A percentile compares a stretch with the other conserved stretches of the same genome.
These are phyloP conservation scores for Lepidostoma basale DNA, from an alignment of 1,140 invertebrate species.

Conservation along the genomic window DNA sequence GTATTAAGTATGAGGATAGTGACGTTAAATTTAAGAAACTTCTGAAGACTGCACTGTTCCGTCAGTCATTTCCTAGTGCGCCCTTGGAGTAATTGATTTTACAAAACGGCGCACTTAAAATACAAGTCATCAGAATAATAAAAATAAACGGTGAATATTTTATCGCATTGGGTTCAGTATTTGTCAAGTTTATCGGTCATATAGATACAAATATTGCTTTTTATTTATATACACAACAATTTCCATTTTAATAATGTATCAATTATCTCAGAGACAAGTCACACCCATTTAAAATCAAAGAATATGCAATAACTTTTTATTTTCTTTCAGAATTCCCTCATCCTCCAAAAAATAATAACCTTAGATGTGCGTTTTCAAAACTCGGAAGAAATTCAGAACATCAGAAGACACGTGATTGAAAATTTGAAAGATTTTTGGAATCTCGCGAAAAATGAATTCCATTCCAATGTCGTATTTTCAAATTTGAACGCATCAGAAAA, in stretches of 20 bases:
- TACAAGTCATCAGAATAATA: too few species aligned
- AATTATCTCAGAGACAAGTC: neutral
- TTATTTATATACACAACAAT: too few species aligned
- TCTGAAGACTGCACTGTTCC: too few species aligned
- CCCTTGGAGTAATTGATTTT: too few species aligned
- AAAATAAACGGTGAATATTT: too few species aligned
- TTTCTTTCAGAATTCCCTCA: constrained; percentile 36
- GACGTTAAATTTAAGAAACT: too few species aligned
- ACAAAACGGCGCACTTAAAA: too few species aligned
- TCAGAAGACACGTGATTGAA: constrained; percentile 15
- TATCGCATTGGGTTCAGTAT: too few species aligned
- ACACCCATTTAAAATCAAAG: neutral
- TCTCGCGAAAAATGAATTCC: constrained; percentile 17
- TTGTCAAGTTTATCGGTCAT: too few species aligned
- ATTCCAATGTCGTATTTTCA: constrained; percentile 25
- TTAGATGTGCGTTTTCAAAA: neutral
- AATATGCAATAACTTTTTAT: neutral
- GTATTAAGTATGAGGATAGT: too few species aligned
- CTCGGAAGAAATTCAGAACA: neutral
- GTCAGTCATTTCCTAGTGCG: too few species aligned
- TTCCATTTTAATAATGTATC: neutral
- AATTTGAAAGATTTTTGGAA: constrained; percentile 29
- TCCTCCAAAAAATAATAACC: constrained; percentile 35
- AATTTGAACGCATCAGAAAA: constrained; percentile 24
- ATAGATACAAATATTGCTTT: too few species aligned